Evolutionary conservation across 1,140 invertebrate genomes (phyloP), one percentile per base, ranked within the genome.

Genomic region (Riptortus pedestris): DNA sequence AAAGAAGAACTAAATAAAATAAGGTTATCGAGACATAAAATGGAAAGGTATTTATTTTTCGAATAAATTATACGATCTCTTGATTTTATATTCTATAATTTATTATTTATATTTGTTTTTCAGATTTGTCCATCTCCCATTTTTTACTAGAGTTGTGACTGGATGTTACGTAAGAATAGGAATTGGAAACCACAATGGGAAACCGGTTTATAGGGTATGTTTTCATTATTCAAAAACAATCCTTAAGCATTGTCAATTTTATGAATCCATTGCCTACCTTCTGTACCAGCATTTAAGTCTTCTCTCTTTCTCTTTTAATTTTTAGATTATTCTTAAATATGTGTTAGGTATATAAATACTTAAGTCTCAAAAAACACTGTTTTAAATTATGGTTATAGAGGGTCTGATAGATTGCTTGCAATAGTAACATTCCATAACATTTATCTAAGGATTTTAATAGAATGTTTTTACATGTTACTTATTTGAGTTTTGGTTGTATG

Each of bases 141-240:
- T 96, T 74, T 99, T 99, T 71, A 84, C 86, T 67, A 81, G 87
- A 51, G 88, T 93, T 2, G 91, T 91, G 1, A 82, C 82, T 66
- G 95, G 95, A 27, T 97, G 93, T 75, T 99, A 92, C 78, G 96
- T 98, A 0, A 80, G 93, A 26, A 92, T 99, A 72, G 93, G 93
- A 24, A 98, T 99, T 70, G 96, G 96, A 0, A 89, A 90, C 71
- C 88, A 95, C 74, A 86, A 90, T 70, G 85, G 87, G 5, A 81
- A 85, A 70, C 85, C 93, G 0, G 90, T 97, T 0, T 98, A 98
- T 74, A 82, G 93, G 70, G 91, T 83, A 75, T 74, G 75, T 69
- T 62, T 24, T 60, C 5, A 58, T 58, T 28, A 58, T 58, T 58
- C 9, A 16, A 51, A 18, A 51, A 51, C 18, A 51, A 18, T 51